phyloP scores from a whole-genome alignment of 2,113 vertebrate genomes.

The Euleptes europaea region DNA sequence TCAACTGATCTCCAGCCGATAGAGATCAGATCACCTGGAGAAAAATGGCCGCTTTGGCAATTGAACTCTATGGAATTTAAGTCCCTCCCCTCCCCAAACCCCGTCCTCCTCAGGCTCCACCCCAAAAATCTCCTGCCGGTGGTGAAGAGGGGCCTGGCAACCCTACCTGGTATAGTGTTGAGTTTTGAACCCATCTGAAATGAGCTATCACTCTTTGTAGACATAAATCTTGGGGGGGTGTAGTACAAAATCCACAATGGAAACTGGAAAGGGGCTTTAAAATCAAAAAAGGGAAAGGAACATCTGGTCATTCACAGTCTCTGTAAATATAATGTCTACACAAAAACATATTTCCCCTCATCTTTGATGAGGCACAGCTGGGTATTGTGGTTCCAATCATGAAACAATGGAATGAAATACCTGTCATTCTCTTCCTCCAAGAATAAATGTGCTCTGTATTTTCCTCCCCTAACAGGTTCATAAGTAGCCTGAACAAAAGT shows the following conservation, averaged over 20 bases:
- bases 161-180: too few relatives aligned
- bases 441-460: not conserved
- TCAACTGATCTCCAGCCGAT: too few relatives aligned
- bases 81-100: too few relatives aligned
- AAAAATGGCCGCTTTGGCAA: too few relatives aligned
- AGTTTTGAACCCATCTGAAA: not conserved
- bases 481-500: constrained; percentile 39
- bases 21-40: too few relatives aligned
- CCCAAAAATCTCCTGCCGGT: too few relatives aligned
- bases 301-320: constrained; percentile 19
- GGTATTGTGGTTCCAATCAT: constrained; percentile 30
- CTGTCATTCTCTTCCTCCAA: constrained; percentile 29
- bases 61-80: too few relatives aligned
- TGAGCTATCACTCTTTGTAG: not conserved
- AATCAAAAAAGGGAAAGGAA: constrained; percentile 18
- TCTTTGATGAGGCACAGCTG: constrained; percentile 60
- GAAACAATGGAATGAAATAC: constrained; percentile 22
- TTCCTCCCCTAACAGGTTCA: not conserved
- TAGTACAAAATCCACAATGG: constrained; percentile 21
- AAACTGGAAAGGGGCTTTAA: constrained; percentile 9
- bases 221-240: not conserved
- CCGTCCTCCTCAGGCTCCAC: too few relatives aligned
- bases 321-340: constrained; percentile 15
- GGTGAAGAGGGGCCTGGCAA: too few relatives aligned
- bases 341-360: not conserved